phyloP scores from a whole-genome alignment of 2,797 vertebrate species.

The Artibeus jamaicensis region DNA sequence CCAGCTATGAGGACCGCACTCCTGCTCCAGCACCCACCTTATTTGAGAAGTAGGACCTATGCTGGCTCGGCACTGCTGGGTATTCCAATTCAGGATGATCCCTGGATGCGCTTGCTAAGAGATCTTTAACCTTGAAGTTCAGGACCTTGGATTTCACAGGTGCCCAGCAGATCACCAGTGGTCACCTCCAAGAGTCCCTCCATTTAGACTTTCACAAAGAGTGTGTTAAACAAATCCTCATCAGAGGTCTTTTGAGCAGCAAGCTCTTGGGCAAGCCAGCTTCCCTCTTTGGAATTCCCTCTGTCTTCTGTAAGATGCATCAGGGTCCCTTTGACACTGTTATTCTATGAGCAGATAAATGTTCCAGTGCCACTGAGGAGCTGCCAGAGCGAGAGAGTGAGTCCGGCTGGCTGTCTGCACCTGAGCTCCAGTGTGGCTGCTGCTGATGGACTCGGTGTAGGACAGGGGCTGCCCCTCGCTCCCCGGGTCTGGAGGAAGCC shows the following conservation, averaged over 20 bases:
- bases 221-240: not conserved
- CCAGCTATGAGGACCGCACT: too few species aligned
- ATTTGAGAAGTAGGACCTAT: not conserved
- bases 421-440: rapidly evolving
- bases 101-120: not conserved
- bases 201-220: not conserved
- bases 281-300: not conserved
- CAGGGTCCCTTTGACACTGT: rapidly evolving
- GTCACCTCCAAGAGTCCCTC: not conserved
- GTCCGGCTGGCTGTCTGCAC: rapidly evolving
- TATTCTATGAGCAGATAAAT: not conserved
- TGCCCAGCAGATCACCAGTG: not conserved
- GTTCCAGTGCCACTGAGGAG: not conserved
- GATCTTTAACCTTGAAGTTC: not conserved
- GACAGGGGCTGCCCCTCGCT: not conserved
- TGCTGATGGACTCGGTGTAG: rapidly evolving
- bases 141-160: not conserved
- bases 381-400: rapidly evolving
- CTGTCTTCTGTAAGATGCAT: not conserved
- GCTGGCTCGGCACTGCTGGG: not conserved
- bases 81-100: not conserved
- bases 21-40: not conserved
- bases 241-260: not conserved
- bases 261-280: not conserved
- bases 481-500: not conserved